These are phyloP conservation scores for Orycteropus afer DNA, from an alignment of 2,113 vertebrate species.

Conservation along the genomic window DNA sequence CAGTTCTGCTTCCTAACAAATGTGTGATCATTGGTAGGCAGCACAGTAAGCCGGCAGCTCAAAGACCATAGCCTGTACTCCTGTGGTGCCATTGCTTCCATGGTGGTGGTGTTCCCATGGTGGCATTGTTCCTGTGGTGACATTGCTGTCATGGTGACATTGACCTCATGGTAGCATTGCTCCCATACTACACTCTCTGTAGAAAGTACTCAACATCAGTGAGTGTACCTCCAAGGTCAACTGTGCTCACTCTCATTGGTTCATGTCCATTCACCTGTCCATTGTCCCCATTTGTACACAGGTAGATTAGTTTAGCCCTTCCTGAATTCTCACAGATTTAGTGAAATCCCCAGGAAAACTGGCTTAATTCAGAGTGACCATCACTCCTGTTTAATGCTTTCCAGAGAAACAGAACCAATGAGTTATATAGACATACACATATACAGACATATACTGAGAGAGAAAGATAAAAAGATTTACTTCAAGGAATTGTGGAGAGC, in stretches of 20 bases:
- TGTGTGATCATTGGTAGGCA: rapidly evolving
- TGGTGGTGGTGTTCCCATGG: too few species aligned
- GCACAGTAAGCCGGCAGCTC: background rate
- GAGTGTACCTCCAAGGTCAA: background rate
- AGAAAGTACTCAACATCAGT: background rate
- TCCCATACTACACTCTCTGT: background rate
- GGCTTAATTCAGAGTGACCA: background rate
- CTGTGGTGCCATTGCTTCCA: too few species aligned
- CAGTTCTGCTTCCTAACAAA: background rate
- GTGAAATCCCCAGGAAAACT: background rate
- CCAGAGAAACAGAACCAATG: background rate
- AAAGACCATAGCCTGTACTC: rapidly evolving
- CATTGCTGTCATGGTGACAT: too few species aligned
- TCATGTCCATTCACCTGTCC: rapidly evolving
- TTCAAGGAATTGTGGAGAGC: too few species aligned
- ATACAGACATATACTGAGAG: background rate
- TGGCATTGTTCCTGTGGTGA: too few species aligned
- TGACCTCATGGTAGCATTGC: background rate
- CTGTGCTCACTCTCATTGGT: background rate
- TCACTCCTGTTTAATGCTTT: background rate
- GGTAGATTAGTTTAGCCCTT: background rate
- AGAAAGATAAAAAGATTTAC: background rate
- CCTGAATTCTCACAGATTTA: background rate
- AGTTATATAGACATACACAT: background rate
- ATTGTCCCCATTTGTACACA: background rate